Evolutionary conservation across 2,888 invertebrate species (phyloP).

Genomic region (Scaptomyza tumidula): DNA sequence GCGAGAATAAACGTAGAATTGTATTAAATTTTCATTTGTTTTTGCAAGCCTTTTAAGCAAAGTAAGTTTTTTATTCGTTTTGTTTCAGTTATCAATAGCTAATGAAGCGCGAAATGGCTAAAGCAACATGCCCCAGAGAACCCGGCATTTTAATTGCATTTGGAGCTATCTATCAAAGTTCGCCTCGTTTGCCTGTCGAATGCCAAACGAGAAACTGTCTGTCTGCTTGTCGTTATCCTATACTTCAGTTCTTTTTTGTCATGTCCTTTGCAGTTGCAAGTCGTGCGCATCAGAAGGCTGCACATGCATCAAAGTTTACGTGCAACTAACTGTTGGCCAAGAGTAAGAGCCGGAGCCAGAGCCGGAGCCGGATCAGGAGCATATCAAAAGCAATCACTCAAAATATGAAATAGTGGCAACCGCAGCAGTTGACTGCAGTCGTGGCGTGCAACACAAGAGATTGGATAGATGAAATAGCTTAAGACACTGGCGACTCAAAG

Average conservation of each 20-base stretch:
- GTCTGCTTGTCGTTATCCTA: constrained; percentile 6
- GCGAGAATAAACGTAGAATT: background rate
- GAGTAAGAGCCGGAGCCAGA: background rate
- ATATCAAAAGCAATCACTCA: constrained; percentile 75
- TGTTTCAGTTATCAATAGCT: constrained; percentile 37
- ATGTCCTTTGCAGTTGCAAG: constrained; percentile 2
- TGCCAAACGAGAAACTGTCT: constrained; percentile 27
- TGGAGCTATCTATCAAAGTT: constrained; percentile 58
- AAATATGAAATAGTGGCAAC: constrained; percentile 73
- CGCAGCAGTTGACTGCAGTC: constrained; percentile 63
- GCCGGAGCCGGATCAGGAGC: background rate
- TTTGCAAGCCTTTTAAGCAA: constrained; percentile 9
- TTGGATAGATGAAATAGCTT: constrained; percentile 52
- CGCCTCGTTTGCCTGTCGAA: constrained; percentile 31
- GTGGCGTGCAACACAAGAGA: constrained; percentile 32
- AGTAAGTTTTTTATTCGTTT: background rate
- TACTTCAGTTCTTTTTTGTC: constrained; percentile 7
- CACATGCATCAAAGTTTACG: constrained; percentile 45
- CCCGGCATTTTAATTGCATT: constrained; percentile 63
- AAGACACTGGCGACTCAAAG: constrained; percentile 26
- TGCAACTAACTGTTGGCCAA: constrained; percentile 36
- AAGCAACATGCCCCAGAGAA: constrained; percentile 5
- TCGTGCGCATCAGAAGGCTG: constrained; percentile 29
- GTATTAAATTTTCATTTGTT: constrained; percentile 27
- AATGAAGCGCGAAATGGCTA: constrained; percentile 72